These are phyloP conservation scores for Sylvietta virens DNA, from an alignment of 2,113 vertebrate genomes.

Conservation along the genomic window DNA sequence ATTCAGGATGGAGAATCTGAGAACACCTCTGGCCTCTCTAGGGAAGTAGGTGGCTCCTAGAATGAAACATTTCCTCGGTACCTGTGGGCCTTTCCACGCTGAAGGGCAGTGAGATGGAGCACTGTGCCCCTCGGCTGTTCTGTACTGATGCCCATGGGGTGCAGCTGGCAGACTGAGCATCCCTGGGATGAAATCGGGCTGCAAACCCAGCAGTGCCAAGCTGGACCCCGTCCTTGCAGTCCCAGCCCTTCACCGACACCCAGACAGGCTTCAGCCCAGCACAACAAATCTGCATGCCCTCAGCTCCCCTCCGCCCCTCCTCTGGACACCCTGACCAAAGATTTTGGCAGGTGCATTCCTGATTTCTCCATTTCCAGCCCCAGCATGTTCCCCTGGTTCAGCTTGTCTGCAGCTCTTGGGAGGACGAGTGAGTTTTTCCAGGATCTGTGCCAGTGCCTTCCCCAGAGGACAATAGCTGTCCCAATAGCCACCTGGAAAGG, in stretches of 20 bases:
- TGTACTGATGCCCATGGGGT: background rate
- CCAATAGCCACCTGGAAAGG: background rate
- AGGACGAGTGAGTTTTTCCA: background rate
- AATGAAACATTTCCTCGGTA: background rate
- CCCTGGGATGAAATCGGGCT: background rate
- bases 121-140: accelerated
- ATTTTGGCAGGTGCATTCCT: background rate
- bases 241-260: background rate
- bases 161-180: background rate
- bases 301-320: background rate
- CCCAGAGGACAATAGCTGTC: background rate
- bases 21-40: background rate
- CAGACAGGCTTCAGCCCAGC: background rate
- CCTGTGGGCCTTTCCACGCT: background rate
- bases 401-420: background rate
- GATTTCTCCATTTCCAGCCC: background rate
- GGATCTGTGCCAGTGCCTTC: background rate
- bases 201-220: background rate
- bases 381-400: background rate
- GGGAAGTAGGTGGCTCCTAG: background rate
- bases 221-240: background rate
- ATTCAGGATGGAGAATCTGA: background rate
- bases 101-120: background rate
- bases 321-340: background rate
- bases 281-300: background rate